Conservation (phyloP, 2,888 invertebrate genomes). For the Calliphora vomitoria region DNA sequence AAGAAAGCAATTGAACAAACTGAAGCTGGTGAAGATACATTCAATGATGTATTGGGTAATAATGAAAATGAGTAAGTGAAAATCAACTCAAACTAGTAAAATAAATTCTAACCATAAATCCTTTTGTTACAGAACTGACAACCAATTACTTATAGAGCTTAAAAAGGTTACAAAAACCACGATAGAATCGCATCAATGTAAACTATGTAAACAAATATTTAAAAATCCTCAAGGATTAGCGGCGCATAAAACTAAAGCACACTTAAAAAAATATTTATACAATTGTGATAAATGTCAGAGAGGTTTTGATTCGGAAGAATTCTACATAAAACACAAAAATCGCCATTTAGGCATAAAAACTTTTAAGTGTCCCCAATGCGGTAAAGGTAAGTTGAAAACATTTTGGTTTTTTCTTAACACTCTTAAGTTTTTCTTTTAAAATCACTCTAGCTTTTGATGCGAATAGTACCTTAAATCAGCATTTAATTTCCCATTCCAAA, state of each 20-base stretch:
- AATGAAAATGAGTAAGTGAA: not conserved
- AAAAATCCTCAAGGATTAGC: conserved; percentile 41
- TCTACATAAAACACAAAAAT: conserved; percentile 49
- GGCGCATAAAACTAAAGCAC: conserved; percentile 76
- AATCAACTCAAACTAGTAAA: not conserved
- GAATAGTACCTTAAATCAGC: conserved; percentile 85
- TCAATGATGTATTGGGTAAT: not conserved
- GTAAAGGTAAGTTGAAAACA: conserved; percentile 40
- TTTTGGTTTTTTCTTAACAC: not conserved
- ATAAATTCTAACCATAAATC: not conserved
- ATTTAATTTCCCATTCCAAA: conserved; percentile 85
- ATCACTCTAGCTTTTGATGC: conserved; percentile 36
- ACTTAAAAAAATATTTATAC: conserved; percentile 75
- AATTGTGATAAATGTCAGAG: conserved; percentile 82
- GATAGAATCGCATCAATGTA: conserved; percentile 74
- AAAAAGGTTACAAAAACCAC: conserved; percentile 71
- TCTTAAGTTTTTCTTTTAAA: not conserved
- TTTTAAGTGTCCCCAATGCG: conserved; percentile 47
- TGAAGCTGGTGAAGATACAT: not conserved
- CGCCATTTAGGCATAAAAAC: conserved; percentile 55
- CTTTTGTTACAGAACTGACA: not conserved
- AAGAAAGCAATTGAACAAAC: not conserved
- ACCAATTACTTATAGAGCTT: conserved; percentile 84
- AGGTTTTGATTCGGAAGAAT: conserved; percentile 37
- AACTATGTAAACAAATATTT: conserved; percentile 41